Base-by-base conservation (phyloP, 2,888 invertebrate species). In the Entomobrya multifasciata region DNA sequence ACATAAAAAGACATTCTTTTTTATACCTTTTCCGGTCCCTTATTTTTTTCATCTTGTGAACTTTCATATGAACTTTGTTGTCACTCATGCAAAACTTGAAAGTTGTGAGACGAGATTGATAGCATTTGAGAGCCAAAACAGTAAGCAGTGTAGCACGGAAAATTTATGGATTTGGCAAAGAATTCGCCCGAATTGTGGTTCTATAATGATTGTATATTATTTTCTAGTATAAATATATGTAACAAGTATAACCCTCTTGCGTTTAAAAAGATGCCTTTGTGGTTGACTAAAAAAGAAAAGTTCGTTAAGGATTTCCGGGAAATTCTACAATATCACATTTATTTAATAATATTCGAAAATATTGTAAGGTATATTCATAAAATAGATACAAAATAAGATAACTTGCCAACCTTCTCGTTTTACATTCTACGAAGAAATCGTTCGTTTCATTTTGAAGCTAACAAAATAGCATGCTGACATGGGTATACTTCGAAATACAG, bases 121-220 rank as follows among this genome's bases (percentile, higher is more conserved):
- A 52, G 36, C 13, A 25, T 55, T 27, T 52, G 52, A n/a, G 27
- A 74, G 74, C 27, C 74, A 74, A 36, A 36, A 36, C 36, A 36
- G 36, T 8, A 36, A n/a, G 52, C 10, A 72, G 36, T 17, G n/a
- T 17, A 52, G 20, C 25, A 25, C 25, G 55, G 74, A 30, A 74
- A 74, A 74, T 74, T 74, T 74, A 74, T 74, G 74, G 74, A 52
- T 74, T 74, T 74, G 74, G 74, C 74, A 74, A 41, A n/a, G 74
- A 74, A 52, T 74, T 52, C n/a, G 4, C 27, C 2, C 27, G 72
- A 52, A 15, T 74, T 74, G 13, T 17, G 13, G 13, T 15, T 17
- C 52, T 52, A 17, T 52, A 52, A 17, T 11, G 47, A 47, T 17
- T 52, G 52, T 15, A 52, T 11, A 17, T 17, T n/a, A n/a, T n/a